Base-by-base conservation (phyloP, 2,888 invertebrate species). In the Lepidocyrtinus sp. region DNA sequence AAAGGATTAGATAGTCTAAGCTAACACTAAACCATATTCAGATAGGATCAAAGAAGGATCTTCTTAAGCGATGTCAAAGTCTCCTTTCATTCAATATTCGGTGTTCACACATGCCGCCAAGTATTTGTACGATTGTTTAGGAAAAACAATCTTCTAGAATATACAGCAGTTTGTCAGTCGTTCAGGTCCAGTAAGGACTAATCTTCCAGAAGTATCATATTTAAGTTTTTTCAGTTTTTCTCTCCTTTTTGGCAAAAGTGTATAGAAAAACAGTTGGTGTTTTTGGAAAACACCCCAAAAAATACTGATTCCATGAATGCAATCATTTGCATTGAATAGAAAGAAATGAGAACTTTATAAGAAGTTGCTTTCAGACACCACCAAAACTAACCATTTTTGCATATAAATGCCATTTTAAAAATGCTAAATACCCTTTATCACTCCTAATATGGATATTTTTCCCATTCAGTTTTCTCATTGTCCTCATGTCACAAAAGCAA, bases 381-480 rank as follows among this genome's bases (percentile, higher is more conserved):
- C 5, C 36, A 55, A n/a, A n/a, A 55, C 2, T 55, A 55, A 17
- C 17, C 5, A 55, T 55, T 55, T 55, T 5, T n/a, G 17, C 17
- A 55, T 55, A n/a, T n/a, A 55, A 55, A 55, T 55, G 55, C 7
- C 17, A 9, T 55, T 55, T 55, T 12, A 55, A 36, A 12, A 55
- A 55, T 55, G 55, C 17, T 55, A 55, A 55, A 55, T 55, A 55
- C 7, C 55, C n/a, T 55, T 55, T 55, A 15, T 55, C 17, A 2
- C 17, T 3, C 7, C 55, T n/a, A 55, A 55, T 15, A 55, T 55
- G 55, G 55, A 55, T 55, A 55, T 36, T 36, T 55, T n/a, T 55
- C 55, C 55, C 17, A 55, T 55, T 55, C 55, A 55, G 17, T n/a
- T 36, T 36, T 55, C 17, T 55, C 55, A 55, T 55, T 55, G 55